Evolutionary conservation across 2,888 invertebrate genomes (phyloP), one percentile per base, ranked within the genome.

Genomic region (Drosophila limbata): DNA sequence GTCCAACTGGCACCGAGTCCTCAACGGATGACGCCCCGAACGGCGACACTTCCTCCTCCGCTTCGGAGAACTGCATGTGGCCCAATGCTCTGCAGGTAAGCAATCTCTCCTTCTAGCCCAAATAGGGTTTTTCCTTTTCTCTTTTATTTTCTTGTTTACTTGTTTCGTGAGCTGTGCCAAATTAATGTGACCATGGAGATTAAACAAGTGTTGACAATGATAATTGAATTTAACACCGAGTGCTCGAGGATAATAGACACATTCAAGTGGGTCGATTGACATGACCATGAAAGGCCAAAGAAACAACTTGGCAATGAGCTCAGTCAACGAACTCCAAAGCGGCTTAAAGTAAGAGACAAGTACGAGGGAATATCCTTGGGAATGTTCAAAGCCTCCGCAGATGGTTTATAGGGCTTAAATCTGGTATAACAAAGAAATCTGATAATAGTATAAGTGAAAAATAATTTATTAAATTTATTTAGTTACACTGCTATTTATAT

Each of bases 11-110:
- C 37, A 63, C 70, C 19, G 79, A 81, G 17, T 51, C 62, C 5
- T 45, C 61, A 28, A 44, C 64, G 25, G 79, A 69, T 39, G 80
- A 80, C 50, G 78, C 56, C 4, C 73, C 57, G 3, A 69, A 66
- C 15, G 42, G 73, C 50, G 90, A 90, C 45, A 42, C 55, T 10
- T 55, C 88, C n/a, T 84, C 91, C 17, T 45, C 56, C 6, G 82
- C 88, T 17, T 84, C 91, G 5, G 92, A 92, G 69, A 92, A 90
- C 28, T 96, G 96, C 89, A 93, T 95, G 60, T 96, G 96, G 95
- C 96, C 96, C 9, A 95, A 94, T 88, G 94, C 96, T 60, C 93
- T 97, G 78, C 96, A 97, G 96, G 97, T 97, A 93, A 92, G 61
- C 40, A 15, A 10, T 6, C 8, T 3, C 13, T 9, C 19, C 13